Conservation (phyloP, 2,888 invertebrate species). For the Tenthredo amoena region DNA sequence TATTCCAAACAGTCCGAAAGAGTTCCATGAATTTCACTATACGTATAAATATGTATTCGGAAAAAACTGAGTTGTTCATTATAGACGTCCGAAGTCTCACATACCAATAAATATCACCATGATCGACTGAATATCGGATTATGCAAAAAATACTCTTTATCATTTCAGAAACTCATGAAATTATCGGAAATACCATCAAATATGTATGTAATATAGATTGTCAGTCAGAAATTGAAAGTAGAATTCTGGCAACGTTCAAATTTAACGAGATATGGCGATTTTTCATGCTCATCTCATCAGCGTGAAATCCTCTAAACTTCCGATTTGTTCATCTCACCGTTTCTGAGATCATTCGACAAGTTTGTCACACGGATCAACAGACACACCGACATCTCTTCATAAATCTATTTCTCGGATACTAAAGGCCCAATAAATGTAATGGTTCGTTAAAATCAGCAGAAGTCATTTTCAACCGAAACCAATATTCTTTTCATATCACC, state of each 20-base stretch:
- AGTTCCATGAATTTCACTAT: not conserved
- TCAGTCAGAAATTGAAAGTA: no score
- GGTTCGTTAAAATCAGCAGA: not conserved
- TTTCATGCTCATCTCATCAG: not conserved
- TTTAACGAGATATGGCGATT: not conserved
- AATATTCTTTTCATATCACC: not conserved
- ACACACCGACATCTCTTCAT: no score
- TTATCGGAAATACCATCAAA: no score
- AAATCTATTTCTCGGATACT: no score
- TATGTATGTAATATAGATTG: no score
- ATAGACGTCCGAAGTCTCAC: no score
- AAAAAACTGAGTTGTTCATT: no score
- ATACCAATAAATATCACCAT: no score
- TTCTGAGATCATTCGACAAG: not conserved
- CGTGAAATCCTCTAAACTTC: not conserved
- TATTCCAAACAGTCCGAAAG: not conserved
- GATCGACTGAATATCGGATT: no score
- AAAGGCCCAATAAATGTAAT: not conserved
- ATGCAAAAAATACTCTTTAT: no score
- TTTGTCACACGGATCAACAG: no score
- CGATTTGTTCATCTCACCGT: not conserved
- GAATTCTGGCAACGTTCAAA: not conserved
- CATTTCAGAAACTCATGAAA: no score
- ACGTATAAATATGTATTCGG: not conserved
- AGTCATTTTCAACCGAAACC: not conserved